Evolutionary conservation across 2,888 invertebrate species (phyloP), one percentile per base, ranked within the genome.

Genomic region (Machimus rusticus): DNA sequence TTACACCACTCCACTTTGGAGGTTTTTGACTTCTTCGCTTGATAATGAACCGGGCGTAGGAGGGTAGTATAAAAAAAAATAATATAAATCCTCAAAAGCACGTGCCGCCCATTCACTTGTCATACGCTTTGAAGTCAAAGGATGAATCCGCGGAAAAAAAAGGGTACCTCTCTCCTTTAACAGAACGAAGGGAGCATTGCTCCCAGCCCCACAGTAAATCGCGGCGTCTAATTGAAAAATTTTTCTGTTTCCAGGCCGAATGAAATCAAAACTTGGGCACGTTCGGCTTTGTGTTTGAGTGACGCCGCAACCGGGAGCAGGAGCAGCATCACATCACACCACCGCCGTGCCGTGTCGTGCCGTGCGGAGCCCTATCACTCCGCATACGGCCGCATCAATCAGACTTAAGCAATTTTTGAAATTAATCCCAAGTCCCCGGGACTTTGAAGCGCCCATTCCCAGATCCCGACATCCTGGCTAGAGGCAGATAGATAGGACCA

Each of bases 251-350:
- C 23, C 37, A 39, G 39, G 66, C 84, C 39, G 34, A 84, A 74
- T 84, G 66, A 84, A 66, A 84, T 84, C 84, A 84, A 84, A 84
- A 84, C 84, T 84, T 84, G 74, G 84, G 84, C 84, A 84, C 84
- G 84, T 84, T 74, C 84, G 14, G 78, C 51, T 31, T 43, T 84
- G 74, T 74, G 84, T 23, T 51, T 57, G 84, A 74, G 23, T 84
- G 74, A 74, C 84, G 81, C 81, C 81, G 31, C 81, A 84, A 23
- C 31, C 23, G 6, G 84, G n/a, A 57, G 82, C 8, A 46, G 43
- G 34, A 57, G 66, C 79, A 39, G 43, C 51, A 51, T 51, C 51
- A 51, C n/a, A 19, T 51, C 51, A 5, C n/a, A 51, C n/a, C 43
- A 14, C 51, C n/a, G 16, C n/a, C 51, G 51, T n/a, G 5, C 14